A percentile compares a stretch with the other conserved stretches of the same genome.
Evolutionary conservation across 2,888 invertebrate genomes (phyloP).

Genomic region (Clepsis dumicolana): DNA sequence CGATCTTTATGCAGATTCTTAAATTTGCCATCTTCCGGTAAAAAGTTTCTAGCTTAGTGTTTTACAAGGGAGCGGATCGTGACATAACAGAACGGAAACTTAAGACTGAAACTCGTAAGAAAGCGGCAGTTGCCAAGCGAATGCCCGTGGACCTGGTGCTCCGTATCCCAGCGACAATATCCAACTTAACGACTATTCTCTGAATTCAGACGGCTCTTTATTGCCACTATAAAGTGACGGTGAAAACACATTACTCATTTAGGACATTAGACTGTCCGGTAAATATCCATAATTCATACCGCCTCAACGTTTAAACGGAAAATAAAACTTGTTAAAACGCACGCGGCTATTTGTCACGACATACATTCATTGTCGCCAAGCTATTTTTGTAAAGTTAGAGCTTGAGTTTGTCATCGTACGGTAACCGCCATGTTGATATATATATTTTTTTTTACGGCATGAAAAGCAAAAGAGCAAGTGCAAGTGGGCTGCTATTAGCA

Average conservation of each 20-base stretch:
- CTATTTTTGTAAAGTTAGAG: conserved; percentile 17
- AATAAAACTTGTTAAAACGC: conserved; percentile 40
- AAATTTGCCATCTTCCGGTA: too few relatives aligned
- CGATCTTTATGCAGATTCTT: too few relatives aligned
- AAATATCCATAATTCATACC: conserved; percentile 65
- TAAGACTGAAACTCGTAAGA: background rate
- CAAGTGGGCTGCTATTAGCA: too few relatives aligned
- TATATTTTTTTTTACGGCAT: too few relatives aligned
- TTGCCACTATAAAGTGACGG: conserved; percentile 42
- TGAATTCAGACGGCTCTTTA: conserved; percentile 37
- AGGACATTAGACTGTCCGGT: conserved; percentile 62
- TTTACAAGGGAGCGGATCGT: background rate
- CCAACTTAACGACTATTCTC: conserved; percentile 34
- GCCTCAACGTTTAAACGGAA: conserved; percentile 33
- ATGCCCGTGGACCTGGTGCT: background rate
- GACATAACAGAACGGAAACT: background rate
- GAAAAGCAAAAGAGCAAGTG: too few relatives aligned
- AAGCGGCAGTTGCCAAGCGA: background rate
- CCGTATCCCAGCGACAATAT: conserved; percentile 32
- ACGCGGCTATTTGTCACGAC: conserved; percentile 28
- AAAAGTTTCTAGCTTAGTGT: background rate
- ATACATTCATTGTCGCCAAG: conserved; percentile 36
- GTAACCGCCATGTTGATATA: background rate
- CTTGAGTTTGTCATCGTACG: conserved; percentile 17
- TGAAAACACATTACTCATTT: conserved; percentile 69